Base-by-base conservation (phyloP, 2,797 vertebrate species). In the Diceros bicornis region DNA sequence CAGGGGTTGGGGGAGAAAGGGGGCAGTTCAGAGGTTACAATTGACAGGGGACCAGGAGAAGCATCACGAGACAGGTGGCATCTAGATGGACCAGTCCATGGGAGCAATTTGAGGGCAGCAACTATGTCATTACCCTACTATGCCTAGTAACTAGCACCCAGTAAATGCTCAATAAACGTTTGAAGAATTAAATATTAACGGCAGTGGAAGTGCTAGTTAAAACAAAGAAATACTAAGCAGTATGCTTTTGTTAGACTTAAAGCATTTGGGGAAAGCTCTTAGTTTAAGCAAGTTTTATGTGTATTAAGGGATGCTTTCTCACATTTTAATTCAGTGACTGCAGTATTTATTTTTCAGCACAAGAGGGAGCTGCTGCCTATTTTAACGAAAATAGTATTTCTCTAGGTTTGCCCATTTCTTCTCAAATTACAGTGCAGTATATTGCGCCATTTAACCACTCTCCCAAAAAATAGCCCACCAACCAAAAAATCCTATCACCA, bases 291-390 rank as follows among this genome's bases (percentile, higher is more conserved):
- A 44, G 25, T 71, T 84, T 89, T 50, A 7, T 50, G 34, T 20
- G 59, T 37, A 11, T 20, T 13, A 12, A 55, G 18, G 82, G 6
- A 69, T 79, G 52, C 61, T 34, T 68, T 52, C 13, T 50, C 47
- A 2, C 32, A 17, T 55, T 96, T 96, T 47, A 95, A 91, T 72
- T 93, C 37, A 50, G 23, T 71, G 79, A 52, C 50, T 78, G 96
- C 96, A 90, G 52, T 96, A 77, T 92, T 82, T 6, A 0, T 0
- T 41, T 91, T 32, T 18, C 29, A 89, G 74, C 99, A 97, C 98
- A 96, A 98, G 99, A 98, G 98, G 0, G 99, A 66, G 98, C 97
- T 98, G 97, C 96, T 84, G 98, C 44, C 88, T 91, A 84, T 98
- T 57, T 96, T 98, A 95, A 25, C 1, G 7, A 0, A 91, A 20